Evolutionary conservation across 1,140 invertebrate genomes (phyloP).

Genomic region (Anastrepha obliqua): DNA sequence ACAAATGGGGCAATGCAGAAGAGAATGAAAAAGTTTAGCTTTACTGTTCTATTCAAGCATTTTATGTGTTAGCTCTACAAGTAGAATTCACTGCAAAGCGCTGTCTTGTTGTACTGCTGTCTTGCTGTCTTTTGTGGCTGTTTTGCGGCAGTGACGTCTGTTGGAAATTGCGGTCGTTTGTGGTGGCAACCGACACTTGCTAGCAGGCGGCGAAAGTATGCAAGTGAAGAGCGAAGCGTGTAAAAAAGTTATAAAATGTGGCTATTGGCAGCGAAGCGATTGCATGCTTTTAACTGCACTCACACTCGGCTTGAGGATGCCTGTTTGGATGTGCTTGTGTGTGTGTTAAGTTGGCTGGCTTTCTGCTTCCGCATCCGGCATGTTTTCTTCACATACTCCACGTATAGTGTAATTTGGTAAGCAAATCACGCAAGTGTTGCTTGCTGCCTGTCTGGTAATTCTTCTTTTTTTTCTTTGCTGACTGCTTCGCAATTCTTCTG

Average conservation of each 20-base stretch:
- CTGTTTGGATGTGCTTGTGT: neutral
- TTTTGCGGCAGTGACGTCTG: slow-evolving; percentile 33
- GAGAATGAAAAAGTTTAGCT: neutral
- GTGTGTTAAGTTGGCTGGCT: slow-evolving; percentile 11
- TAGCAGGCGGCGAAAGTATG: neutral
- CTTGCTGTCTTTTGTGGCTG: slow-evolving; percentile 10
- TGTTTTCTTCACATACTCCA: neutral
- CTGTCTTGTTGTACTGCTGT: neutral
- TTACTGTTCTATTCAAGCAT: neutral
- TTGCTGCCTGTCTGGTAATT: neutral
- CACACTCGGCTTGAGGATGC: neutral
- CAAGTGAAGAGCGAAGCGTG: neutral
- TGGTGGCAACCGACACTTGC: slow-evolving; percentile 13
- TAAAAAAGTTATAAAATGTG: neutral
- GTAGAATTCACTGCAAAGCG: neutral
- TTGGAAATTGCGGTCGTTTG: slow-evolving; percentile 45
- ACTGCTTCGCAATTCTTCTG: neutral
- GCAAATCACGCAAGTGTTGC: slow-evolving; percentile 21
- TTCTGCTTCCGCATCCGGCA: slow-evolving; percentile 39
- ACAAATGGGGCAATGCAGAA: neutral
- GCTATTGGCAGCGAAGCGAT: slow-evolving; percentile 7
- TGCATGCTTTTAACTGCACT: neutral
- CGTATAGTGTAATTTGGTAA: slow-evolving; percentile 16
- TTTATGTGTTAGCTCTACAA: neutral
- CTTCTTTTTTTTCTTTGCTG: neutral